Conservation (phyloP, 2,113 vertebrate genomes). For the Notechis scutatus region DNA sequence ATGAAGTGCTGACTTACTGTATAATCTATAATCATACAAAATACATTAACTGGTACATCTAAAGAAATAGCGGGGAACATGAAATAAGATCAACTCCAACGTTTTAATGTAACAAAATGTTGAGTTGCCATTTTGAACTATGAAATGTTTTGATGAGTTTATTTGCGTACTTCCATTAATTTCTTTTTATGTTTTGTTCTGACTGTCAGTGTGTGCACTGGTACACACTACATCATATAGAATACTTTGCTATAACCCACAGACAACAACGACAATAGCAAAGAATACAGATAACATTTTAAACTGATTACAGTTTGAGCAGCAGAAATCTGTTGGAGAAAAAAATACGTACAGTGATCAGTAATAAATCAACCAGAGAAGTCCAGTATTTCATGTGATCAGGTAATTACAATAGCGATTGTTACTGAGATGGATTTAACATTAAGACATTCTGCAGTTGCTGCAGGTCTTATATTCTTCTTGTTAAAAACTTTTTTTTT, state of each 20-base stretch:
- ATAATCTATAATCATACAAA: not conserved
- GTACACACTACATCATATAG: not conserved
- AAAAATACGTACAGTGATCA: not conserved
- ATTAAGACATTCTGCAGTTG: not conserved
- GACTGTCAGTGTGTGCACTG: not conserved
- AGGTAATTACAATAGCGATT: not conserved
- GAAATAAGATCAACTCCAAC: not conserved
- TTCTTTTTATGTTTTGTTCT: not conserved
- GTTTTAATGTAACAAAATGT: not conserved
- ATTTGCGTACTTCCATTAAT: not conserved
- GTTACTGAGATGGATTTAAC: not conserved
- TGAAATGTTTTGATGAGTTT: not conserved
- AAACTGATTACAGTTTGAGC: not conserved
- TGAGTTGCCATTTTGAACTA: not conserved
- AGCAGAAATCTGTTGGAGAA: not conserved
- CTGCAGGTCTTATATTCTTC: not conserved
- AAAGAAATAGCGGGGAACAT: not conserved
- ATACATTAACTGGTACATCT: not conserved
- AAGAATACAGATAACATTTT: not conserved
- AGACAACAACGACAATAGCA: not conserved
- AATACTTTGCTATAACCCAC: not conserved
- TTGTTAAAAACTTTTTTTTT: not conserved
- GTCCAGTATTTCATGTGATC: not conserved
- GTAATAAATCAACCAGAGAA: not conserved
- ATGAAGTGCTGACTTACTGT: conserved; percentile 9